A percentile compares a stretch with the other conserved stretches of the same genome.
Conservation (phyloP, 2,888 invertebrate genomes). For the Copidosoma aretas region DNA sequence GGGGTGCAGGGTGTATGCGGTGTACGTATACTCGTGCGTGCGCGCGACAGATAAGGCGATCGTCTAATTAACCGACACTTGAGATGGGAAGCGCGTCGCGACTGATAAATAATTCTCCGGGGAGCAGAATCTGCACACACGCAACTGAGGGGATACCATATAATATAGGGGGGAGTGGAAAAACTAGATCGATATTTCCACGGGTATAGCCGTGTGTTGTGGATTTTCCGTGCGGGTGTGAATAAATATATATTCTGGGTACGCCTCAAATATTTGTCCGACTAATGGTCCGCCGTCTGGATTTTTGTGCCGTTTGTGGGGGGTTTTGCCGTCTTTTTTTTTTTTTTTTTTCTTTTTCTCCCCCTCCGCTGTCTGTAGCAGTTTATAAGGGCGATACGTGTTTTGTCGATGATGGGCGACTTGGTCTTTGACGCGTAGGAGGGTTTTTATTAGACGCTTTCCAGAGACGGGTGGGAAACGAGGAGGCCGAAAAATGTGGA, state of each 20-base stretch:
- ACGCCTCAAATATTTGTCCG: slow-evolving; percentile 34
- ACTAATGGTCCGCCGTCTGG: slow-evolving; percentile 22
- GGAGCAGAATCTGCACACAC: too few species aligned
- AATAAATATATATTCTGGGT: not conserved
- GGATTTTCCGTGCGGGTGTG: not conserved
- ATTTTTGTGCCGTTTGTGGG: not conserved
- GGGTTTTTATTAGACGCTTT: too few species aligned
- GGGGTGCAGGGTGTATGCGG: too few species aligned
- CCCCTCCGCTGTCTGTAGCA: too few species aligned
- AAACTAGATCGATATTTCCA: slow-evolving; percentile 27
- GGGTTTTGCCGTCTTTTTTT: slow-evolving; percentile 15
- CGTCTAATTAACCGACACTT: slow-evolving; percentile 27
- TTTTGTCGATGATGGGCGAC: too few species aligned
- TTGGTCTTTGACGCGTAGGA: too few species aligned
- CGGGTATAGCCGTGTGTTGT: not conserved
- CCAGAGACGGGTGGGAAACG: too few species aligned
- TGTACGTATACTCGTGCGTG: too few species aligned
- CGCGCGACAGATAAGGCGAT: not conserved
- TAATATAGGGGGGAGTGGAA: too few species aligned
- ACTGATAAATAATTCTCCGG: not conserved
- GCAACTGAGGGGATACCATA: too few species aligned
- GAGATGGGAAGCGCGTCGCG: not conserved
- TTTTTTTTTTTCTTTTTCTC: not conserved
- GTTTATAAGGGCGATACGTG: too few species aligned
- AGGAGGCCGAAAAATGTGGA: too few species aligned